These are phyloP conservation scores for Agrotis segetum DNA, from an alignment of 2,888 invertebrate genomes.

Conservation along the genomic window DNA sequence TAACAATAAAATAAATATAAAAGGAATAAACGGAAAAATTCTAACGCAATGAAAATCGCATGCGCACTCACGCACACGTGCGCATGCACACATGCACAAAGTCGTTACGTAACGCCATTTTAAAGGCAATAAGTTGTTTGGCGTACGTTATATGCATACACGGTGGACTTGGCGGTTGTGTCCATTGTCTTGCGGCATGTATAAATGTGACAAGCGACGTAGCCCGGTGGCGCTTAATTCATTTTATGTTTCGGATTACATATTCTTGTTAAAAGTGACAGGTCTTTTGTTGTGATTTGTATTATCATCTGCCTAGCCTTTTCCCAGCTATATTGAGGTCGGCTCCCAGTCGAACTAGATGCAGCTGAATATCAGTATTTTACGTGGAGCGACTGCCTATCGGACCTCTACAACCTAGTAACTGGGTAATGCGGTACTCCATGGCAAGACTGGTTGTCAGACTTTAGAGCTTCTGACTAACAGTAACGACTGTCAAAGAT, in stretches of 20 bases:
- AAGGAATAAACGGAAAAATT: conserved; percentile 70
- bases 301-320: no score
- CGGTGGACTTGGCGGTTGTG: conserved; percentile 61
- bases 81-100: conserved; percentile 54
- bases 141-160: conserved; percentile 77
- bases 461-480: no score
- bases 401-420: no score
- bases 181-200: conserved; percentile 71
- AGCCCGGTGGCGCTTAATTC: neutral
- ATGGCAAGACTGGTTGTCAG: no score
- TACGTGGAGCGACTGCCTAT: no score
- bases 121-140: conserved; percentile 82
- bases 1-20: conserved; percentile 57
- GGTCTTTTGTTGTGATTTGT: no score
- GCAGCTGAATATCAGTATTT: no score
- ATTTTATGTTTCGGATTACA: neutral
- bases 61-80: conserved; percentile 55
- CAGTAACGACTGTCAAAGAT: no score
- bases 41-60: conserved; percentile 69
- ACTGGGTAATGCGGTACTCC: no score
- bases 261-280: no score
- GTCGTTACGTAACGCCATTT: conserved; percentile 80
- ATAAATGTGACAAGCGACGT: neutral
- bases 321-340: no score
- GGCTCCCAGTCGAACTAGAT: no score